Conservation (phyloP, 2,888 invertebrate species). For the Charanyca ferruginea region DNA sequence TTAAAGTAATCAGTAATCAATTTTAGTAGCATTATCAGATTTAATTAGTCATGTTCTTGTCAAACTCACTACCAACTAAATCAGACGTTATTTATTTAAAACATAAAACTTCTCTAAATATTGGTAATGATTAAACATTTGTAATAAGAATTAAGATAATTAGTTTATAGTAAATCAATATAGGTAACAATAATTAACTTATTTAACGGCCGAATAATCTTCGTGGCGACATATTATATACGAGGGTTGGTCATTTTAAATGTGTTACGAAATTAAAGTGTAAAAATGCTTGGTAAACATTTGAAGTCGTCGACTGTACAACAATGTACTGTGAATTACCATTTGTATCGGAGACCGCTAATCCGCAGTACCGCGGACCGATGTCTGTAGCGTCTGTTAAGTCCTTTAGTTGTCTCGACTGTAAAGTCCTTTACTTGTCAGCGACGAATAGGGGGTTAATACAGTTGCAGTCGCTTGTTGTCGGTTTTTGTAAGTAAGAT, state of each 20-base stretch:
- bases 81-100: no score
- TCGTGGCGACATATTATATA: no score
- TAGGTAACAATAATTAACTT: no score
- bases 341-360: conserved; percentile 58
- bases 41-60: no score
- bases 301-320: conserved; percentile 25
- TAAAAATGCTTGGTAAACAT: neutral
- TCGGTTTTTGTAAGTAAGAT: conserved; percentile 4
- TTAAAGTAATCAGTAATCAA: no score
- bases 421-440: conserved; percentile 52
- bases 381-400: conserved; percentile 49
- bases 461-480: conserved; percentile 13
- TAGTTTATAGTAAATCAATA: no score
- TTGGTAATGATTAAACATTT: no score
- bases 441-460: conserved; percentile 32
- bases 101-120: no score
- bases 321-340: conserved; percentile 40
- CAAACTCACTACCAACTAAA: no score
- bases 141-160: no score
- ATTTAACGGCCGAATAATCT: no score
- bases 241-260: neutral
- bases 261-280: neutral
- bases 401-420: conserved; percentile 46
- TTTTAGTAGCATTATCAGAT: no score
- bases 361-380: conserved; percentile 50